Conservation (phyloP, 2,113 vertebrate genomes). For the Triplophysa dalaica region DNA sequence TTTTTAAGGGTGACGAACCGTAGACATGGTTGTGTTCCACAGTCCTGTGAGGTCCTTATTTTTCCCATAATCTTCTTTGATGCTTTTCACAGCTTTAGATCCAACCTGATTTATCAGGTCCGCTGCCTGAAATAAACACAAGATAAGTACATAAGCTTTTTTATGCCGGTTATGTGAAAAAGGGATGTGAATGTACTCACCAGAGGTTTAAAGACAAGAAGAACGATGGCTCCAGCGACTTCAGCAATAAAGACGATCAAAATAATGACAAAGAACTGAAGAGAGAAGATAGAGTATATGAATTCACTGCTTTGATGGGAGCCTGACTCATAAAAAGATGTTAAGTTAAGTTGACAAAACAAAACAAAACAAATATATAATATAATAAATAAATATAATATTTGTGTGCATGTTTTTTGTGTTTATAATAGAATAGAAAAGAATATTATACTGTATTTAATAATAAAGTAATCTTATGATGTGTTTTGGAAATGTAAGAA, state of each 20-base stretch:
- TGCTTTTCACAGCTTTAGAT: constrained; percentile 52
- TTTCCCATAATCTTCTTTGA: constrained; percentile 68
- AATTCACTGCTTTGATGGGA: too few species aligned
- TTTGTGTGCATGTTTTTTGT: too few species aligned
- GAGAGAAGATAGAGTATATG: constrained; percentile 7
- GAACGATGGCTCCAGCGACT: constrained; percentile 75
- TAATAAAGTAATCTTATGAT: too few species aligned
- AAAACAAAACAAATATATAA: too few species aligned
- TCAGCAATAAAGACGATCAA: constrained; percentile 79
- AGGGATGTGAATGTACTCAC: constrained; percentile 66
- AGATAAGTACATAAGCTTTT: background rate
- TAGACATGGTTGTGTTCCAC: constrained; percentile 75
- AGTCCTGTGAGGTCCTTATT: constrained; percentile 67
- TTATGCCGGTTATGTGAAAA: background rate
- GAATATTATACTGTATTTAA: too few species aligned
- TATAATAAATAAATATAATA: too few species aligned
- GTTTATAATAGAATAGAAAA: too few species aligned
- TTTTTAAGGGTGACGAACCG: constrained; percentile 57
- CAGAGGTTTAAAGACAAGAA: constrained; percentile 76
- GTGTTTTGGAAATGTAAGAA: too few species aligned
- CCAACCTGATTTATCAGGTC: constrained; percentile 66
- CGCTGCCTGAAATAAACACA: constrained; percentile 63
- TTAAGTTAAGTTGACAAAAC: too few species aligned
- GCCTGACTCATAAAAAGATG: too few species aligned
- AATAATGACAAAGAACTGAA: constrained; percentile 78